Base-by-base conservation (phyloP, 1,140 invertebrate genomes). In the Adoxophyes honmai region DNA sequence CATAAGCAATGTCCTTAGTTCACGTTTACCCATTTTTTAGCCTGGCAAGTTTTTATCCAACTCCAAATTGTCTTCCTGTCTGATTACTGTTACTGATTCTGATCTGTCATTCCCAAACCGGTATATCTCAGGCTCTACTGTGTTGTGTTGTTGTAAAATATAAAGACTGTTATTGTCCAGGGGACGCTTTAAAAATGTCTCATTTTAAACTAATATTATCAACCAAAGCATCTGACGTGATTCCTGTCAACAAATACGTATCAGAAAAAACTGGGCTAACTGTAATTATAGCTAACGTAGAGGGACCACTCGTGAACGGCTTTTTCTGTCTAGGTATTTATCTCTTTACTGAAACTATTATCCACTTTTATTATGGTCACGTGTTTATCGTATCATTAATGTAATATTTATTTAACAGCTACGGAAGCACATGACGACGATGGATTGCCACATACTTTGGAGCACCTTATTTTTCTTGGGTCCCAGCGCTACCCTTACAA, bases 391-490 rank as follows among this genome's bases (percentile, higher is more conserved):
- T 55, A 37, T 36, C n/a, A n/a, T 15, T 16, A 6, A 28, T 11
- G 16, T 38, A 34, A 5, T 35, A n/a, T 44, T 8, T 60, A 59
- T 52, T 70, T 75, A 90, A 62, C 71, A 97, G 96, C 94, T 13
- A 98, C 97, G 9, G 96, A 98, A 91, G 95, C 96, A 0, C 91
- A 94, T 75, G 95, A 97, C 88, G 95, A 98, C 89, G 96, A 98
- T 91, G 97, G 97, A 2, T 78, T 98, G 35, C 97, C 97, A 0
- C 97, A 98, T 76, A 98, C 97, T 9, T 88, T 98, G 79, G 97
- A 98, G 76, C 97, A 98, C 89, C 90, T 98, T 5, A 93, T 98
- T 13, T 98, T 98, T 86, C 89, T 98, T 73, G 97, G 97, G 0
- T 97, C 96, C 75, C 93, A 97, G 81, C 90, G 94, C 0, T 98